Evolutionary conservation across 2,797 vertebrate species (phyloP).

Genomic region (Aythya fuligula): DNA sequence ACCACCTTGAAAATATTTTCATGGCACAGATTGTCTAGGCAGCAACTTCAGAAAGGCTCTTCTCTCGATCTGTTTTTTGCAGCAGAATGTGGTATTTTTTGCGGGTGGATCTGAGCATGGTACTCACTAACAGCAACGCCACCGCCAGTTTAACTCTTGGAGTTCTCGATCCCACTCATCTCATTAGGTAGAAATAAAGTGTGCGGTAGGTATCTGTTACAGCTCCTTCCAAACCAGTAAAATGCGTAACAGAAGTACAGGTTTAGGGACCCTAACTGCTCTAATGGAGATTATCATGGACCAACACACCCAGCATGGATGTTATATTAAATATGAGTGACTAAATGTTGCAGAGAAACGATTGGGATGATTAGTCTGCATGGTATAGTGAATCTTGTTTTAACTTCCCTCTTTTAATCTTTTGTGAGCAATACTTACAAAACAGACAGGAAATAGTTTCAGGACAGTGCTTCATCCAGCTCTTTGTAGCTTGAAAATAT

Average conservation of each 20-base stretch:
- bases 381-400: not conserved
- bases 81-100: not conserved
- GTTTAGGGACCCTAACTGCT: not conserved
- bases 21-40: not conserved
- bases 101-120: not conserved
- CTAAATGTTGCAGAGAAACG: slow-evolving; percentile 32
- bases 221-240: not conserved
- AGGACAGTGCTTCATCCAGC: slow-evolving; percentile 31
- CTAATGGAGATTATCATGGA: not conserved
- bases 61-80: not conserved
- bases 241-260: not conserved
- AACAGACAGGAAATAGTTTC: not conserved
- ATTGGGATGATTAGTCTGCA: slow-evolving; percentile 45
- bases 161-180: not conserved
- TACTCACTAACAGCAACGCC: not conserved
- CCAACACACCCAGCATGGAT: not conserved
- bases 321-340: not conserved
- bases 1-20: not conserved
- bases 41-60: not conserved
- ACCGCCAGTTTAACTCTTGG: not conserved
- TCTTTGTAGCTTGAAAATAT: slow-evolving; percentile 71
- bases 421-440: not conserved
- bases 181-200: not conserved
- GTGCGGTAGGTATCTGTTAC: not conserved
- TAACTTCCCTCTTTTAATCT: slow-evolving; percentile 10